phyloP scores from a whole-genome alignment of 1,140 invertebrate genomes.

The Achatina immaculata region DNA sequence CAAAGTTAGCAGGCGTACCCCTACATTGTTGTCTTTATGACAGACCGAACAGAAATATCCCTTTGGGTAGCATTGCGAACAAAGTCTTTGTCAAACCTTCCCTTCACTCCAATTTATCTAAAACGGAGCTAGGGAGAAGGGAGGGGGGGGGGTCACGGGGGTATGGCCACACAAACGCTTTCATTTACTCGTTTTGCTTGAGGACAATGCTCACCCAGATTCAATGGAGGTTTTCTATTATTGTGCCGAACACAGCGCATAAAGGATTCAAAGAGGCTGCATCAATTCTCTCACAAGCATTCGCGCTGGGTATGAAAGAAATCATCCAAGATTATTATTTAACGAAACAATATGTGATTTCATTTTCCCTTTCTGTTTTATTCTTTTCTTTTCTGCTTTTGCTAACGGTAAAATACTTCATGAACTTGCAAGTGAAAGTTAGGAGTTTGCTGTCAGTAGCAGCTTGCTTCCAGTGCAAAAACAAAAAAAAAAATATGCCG shows the following conservation, averaged over 20 bases:
- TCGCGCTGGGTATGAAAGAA: neutral
- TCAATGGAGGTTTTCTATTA: neutral
- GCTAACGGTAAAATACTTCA: too few relatives aligned
- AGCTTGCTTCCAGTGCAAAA: too few relatives aligned
- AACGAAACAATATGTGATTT: neutral
- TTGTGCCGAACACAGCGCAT: neutral
- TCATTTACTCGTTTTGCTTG: neutral
- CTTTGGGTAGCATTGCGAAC: neutral
- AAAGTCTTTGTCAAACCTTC: neutral
- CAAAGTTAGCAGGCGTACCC: neutral
- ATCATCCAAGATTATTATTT: neutral
- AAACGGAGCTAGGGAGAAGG: neutral
- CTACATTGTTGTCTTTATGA: neutral
- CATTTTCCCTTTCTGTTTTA: neutral
- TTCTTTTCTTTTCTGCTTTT: neutral
- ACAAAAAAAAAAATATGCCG: too few relatives aligned
- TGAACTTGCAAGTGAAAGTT: too few relatives aligned
- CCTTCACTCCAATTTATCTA: constrained; percentile 2
- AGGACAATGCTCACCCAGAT: neutral
- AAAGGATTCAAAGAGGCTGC: neutral
- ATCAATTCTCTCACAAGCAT: neutral
- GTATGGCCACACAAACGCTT: neutral
- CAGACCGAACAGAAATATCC: neutral
- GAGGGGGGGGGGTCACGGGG: neutral
- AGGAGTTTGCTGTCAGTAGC: too few relatives aligned